Conservation (phyloP, 2,888 invertebrate species). For the Callyntrura sp. region DNA sequence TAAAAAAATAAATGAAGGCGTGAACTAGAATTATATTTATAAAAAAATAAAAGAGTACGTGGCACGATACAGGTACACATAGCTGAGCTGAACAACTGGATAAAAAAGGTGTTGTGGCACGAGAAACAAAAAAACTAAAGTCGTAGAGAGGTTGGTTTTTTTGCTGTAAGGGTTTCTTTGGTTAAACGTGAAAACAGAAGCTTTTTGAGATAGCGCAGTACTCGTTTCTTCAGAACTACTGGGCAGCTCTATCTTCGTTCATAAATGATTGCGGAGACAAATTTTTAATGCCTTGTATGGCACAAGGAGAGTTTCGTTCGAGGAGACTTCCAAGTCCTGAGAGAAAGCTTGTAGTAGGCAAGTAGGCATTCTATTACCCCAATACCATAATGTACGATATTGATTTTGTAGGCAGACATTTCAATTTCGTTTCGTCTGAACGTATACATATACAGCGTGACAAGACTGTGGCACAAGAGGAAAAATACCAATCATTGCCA, state of each 20-base stretch:
- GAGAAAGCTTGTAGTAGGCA: slow-evolving; percentile 77
- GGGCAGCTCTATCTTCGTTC: slow-evolving; percentile 44
- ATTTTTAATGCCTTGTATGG: slow-evolving; percentile 29
- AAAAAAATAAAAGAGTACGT: slow-evolving; percentile 12
- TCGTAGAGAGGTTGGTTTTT: slow-evolving; percentile 48
- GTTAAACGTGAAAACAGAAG: slow-evolving; percentile 74
- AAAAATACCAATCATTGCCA: slow-evolving; percentile 55
- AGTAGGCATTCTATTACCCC: slow-evolving; percentile 64
- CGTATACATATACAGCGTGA: slow-evolving; percentile 30
- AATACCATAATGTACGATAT: slow-evolving; percentile 11
- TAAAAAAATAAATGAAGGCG: slow-evolving; percentile 64
- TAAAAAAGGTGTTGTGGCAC: slow-evolving; percentile 56
- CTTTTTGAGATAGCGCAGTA: slow-evolving; percentile 54
- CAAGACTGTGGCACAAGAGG: slow-evolving; percentile 54
- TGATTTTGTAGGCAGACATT: background rate
- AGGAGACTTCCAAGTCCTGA: slow-evolving; percentile 81
- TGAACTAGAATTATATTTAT: slow-evolving; percentile 58
- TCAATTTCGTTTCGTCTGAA: slow-evolving; percentile 27
- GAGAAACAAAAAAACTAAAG: slow-evolving; percentile 47
- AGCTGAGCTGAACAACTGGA: slow-evolving; percentile 58
- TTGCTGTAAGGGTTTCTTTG: slow-evolving; percentile 45
- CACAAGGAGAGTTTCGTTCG: slow-evolving; percentile 80
- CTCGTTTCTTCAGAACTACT: slow-evolving; percentile 62
- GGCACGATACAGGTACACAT: slow-evolving; percentile 60
- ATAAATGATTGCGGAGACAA: slow-evolving; percentile 12